Evolutionary conservation across 2,888 invertebrate species (phyloP).

Genomic region (Hypselothyrea guttata): DNA sequence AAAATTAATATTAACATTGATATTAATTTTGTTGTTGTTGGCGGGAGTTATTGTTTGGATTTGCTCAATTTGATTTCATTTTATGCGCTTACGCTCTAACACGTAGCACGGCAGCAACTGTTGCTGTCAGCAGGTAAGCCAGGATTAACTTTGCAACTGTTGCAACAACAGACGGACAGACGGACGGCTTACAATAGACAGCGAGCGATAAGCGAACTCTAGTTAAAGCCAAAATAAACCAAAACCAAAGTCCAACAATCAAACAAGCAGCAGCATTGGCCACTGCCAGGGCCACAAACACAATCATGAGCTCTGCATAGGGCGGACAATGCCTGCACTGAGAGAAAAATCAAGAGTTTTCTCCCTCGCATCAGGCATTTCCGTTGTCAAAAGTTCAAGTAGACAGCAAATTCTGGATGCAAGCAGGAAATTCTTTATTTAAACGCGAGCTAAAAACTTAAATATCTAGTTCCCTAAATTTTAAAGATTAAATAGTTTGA

Average conservation of each 20-base stretch:
- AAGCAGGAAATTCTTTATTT: too few relatives aligned
- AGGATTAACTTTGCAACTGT: slow-evolving; percentile 70
- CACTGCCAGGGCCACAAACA: slow-evolving; percentile 25
- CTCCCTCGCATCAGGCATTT: too few relatives aligned
- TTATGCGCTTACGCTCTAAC: slow-evolving; percentile 56
- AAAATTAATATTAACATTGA: slow-evolving; percentile 1
- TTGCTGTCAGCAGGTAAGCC: slow-evolving; percentile 71
- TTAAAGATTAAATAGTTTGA: too few relatives aligned
- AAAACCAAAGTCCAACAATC: slow-evolving; percentile 34
- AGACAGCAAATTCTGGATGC: too few relatives aligned
- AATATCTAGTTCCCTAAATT: too few relatives aligned
- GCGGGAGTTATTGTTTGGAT: slow-evolving; percentile 55
- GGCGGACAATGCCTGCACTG: too few relatives aligned
- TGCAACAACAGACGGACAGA: slow-evolving; percentile 55
- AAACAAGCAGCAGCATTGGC: slow-evolving; percentile 21
- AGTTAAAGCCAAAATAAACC: slow-evolving; percentile 9
- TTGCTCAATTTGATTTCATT: slow-evolving; percentile 38
- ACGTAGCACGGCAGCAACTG: slow-evolving; percentile 37
- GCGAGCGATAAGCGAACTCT: slow-evolving; percentile 2
- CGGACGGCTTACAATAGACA: too few relatives aligned
- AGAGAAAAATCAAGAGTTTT: too few relatives aligned
- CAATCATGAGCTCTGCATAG: slow-evolving; percentile 14
- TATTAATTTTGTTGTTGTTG: slow-evolving; percentile 25
- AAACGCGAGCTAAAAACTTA: too few relatives aligned
- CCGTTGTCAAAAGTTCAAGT: too few relatives aligned